Conservation (phyloP, 2,888 invertebrate species). For the Cylindroiulus punctatus region DNA sequence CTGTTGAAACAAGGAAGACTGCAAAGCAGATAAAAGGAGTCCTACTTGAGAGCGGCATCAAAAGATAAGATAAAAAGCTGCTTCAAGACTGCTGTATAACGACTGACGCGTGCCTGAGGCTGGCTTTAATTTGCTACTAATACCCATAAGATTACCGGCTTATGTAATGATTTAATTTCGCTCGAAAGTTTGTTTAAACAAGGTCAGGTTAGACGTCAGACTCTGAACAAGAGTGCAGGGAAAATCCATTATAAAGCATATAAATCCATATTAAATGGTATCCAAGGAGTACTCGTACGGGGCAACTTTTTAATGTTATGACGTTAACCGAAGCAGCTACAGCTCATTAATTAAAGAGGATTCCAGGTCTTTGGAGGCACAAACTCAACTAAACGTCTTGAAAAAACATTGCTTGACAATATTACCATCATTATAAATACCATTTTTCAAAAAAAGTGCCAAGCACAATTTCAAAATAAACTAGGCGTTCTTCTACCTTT, state of each 20-base stretch:
- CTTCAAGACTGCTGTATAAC: too few species aligned
- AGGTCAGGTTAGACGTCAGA: conserved; percentile 34
- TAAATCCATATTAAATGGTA: too few species aligned
- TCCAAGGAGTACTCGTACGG: neutral
- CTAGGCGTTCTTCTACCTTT: too few species aligned
- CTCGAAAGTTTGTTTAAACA: neutral
- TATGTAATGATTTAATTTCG: neutral
- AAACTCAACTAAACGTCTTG: neutral
- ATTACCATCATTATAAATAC: neutral
- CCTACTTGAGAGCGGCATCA: too few species aligned
- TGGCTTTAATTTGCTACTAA: neutral
- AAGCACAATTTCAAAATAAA: too few species aligned
- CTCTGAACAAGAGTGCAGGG: neutral
- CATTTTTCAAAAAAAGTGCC: too few species aligned
- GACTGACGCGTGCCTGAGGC: neutral
- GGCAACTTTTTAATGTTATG: neutral
- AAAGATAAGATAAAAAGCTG: too few species aligned
- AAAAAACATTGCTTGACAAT: neutral
- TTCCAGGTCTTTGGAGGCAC: neutral
- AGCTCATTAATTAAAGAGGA: neutral
- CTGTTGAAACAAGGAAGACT: too few species aligned
- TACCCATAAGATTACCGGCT: conserved; percentile 7
- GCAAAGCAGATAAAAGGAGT: too few species aligned
- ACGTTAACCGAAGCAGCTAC: neutral
- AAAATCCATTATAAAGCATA: conserved; percentile 10